Conservation (phyloP, 2,113 vertebrate species). For the Fulmarus glacialis region DNA sequence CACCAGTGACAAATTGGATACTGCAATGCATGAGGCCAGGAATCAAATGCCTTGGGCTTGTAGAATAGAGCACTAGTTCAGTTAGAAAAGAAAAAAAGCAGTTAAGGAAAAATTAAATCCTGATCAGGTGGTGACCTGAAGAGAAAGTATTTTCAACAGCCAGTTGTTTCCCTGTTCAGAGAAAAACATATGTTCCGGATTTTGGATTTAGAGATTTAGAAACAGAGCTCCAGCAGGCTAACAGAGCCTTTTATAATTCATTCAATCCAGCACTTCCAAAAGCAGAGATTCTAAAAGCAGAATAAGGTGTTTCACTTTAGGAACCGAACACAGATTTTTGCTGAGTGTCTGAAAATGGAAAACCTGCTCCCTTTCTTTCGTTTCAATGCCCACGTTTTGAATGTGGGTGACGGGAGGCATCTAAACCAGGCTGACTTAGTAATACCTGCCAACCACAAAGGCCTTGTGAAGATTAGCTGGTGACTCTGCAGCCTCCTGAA, state of each 20-base stretch:
- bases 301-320: not conserved
- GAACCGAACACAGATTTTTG: not conserved
- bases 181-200: not conserved
- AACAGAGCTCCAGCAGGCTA: not conserved
- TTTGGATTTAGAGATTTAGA: not conserved
- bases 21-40: not conserved
- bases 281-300: not conserved
- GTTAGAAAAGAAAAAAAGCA: not conserved
- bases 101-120: not conserved
- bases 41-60: not conserved
- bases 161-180: not conserved
- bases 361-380: not conserved
- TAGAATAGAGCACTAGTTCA: not conserved
- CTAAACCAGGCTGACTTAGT: not conserved
- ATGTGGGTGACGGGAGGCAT: not conserved
- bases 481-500: not conserved
- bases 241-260: not conserved
- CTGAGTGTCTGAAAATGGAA: not conserved
- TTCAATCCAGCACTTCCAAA: not conserved
- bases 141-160: not conserved
- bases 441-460: not conserved
- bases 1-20: not conserved
- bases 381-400: not conserved
- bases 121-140: not conserved
- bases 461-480: not conserved